Evolutionary conservation across 2,113 vertebrate species (phyloP), one percentile per base, ranked within the genome.

Genomic region (Neolamprologus caudopunctatus): DNA sequence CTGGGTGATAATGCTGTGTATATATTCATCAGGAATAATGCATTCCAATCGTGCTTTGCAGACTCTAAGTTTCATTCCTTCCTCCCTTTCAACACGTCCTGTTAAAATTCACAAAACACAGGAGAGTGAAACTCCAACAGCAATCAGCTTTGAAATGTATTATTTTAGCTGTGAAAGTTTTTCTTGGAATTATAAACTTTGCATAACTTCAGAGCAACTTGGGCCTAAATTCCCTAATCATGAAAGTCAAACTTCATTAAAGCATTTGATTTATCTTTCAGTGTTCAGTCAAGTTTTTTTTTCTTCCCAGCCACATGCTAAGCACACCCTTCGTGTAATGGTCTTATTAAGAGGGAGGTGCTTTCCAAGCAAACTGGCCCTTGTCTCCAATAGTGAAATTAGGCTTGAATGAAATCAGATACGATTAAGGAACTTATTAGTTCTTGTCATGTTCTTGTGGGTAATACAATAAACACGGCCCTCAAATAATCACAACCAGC

Each of bases 81-180:
- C 51, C 87, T 86, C 86, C 83, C 84, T 68, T 9, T 81, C 89
- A 53, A 85, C 66, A 75, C 26, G 80, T 68, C 50, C 54, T 63
- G 12, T 73, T 89, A 83, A 94, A 92, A 91, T 94, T 57, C 84
- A 47, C 84, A 50, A 33, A 91, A 93, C 87, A 85, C 87, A 51
- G 45, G 47, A 51, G 87, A 17, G 84, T 51, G 37, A 57, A 51
- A 63, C 71, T 84, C 80, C 84, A 19, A n/a, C 89, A 83, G 85
- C 89, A 82, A 87, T 88, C 87, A 21, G 84, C 88, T 91, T 42
- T 80, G 89, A 91, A 94, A 90, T 26, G 47, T 96, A 91, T 97
- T 96, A 93, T 96, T 96, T 91, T 95, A 96, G 96, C 95, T 97
- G 96, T 79, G 87, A 94, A 94, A 94, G 91, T 96, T 96, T 96